Evolutionary conservation across 2,797 vertebrate species (phyloP).

Genomic region (Acanthurus tractus): DNA sequence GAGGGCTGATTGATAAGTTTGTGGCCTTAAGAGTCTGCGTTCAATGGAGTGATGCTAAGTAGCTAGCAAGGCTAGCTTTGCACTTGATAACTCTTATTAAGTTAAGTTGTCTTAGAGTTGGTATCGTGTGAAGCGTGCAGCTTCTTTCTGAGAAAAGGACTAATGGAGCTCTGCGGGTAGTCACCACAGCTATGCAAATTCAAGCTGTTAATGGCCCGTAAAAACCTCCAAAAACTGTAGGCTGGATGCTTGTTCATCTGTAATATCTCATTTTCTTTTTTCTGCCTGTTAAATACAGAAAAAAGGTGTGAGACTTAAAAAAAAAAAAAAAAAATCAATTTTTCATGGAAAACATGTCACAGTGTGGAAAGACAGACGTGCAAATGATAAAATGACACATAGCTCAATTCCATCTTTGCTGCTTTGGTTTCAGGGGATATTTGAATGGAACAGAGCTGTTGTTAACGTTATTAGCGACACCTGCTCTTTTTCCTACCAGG

Average conservation of each 20-base stretch:
- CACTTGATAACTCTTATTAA: no score
- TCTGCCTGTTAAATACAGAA: background rate
- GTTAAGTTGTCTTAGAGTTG: no score
- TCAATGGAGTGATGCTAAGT: no score
- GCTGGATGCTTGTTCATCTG: background rate
- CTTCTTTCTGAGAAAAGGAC: background rate
- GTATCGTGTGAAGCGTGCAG: no score
- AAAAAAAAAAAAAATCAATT: no score
- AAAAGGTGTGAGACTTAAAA: background rate
- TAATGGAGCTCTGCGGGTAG: no score
- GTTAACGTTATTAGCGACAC: background rate
- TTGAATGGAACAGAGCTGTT: background rate
- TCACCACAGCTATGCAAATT: background rate
- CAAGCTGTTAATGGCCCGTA: background rate
- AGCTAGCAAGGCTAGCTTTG: no score
- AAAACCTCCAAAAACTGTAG: background rate
- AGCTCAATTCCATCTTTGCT: background rate
- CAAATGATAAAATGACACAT: background rate
- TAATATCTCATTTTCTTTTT: background rate
- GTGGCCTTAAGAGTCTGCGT: no score
- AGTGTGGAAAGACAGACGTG: background rate
- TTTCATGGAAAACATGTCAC: background rate
- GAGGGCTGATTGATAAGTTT: constrained; percentile 1
- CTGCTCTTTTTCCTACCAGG: background rate
- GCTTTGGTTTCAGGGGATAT: background rate